Base-by-base conservation (phyloP, 2,888 invertebrate species). In the Harpagoxenus sublaevis region DNA sequence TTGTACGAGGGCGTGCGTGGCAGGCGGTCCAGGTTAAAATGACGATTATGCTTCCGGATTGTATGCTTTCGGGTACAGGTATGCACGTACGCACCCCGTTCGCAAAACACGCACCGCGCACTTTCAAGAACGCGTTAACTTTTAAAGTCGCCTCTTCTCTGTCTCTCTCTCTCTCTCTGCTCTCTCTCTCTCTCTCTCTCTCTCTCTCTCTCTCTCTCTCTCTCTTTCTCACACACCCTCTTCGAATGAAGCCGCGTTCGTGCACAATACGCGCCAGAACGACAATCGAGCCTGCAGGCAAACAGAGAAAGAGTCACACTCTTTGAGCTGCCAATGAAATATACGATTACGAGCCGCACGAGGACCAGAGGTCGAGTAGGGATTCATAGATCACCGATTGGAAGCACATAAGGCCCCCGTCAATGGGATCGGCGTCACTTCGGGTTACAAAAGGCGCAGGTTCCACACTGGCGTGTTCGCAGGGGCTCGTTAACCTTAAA, bases 351-450 rank as follows among this genome's bases (percentile, higher is more conserved):
- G 91, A 84, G 75, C 74, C 79, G 73, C 70, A 57, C 65, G 55
- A 62, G 79, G 84, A 78, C 84, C 62, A 87, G 86, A 90, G 93
- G 92, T 94, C 93, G 93, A 94, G 93, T 93, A 92, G 92, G 92
- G 91, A 92, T 92, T 89, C 90, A 92, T 93, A 92, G 93, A 92
- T 94, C 92, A 92, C 84, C 89, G 92, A 91, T 92, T 91, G 87
- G 88, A 86, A 84, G 89, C 84, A 84, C 39, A 57, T 63, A 82
- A 86, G 84, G 77, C 68, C 84, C 35, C 75, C 74, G 51, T 87
- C 82, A 91, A 91, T 84, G 81, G 79, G 85, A 90, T 87, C 84
- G 85, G 42, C 83, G 83, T 85, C 86, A 89, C 78, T 86, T 87
- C 84, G 86, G 73, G 85, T 88, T 70, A 89, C 86, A 88, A 89